These are phyloP conservation scores for Peromyscus attwateri DNA, from an alignment of 2,797 vertebrate genomes.

Conservation along the genomic window DNA sequence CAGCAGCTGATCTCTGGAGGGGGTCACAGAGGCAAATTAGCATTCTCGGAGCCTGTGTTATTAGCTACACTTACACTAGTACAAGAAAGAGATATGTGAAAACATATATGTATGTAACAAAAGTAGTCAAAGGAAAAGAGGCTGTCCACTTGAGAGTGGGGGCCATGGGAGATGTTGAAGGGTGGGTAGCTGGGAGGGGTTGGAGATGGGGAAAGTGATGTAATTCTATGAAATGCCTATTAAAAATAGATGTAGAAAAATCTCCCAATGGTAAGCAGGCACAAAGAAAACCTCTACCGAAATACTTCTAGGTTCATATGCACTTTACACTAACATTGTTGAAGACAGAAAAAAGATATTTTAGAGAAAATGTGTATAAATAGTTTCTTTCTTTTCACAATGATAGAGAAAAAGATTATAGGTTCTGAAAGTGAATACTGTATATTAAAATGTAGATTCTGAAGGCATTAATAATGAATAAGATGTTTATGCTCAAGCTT, in stretches of 20 bases:
- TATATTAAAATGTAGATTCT: conserved; percentile 2
- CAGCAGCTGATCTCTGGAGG: conserved; percentile 69
- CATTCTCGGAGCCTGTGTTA: background rate
- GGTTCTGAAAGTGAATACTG: background rate
- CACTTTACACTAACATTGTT: background rate
- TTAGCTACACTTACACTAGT: conserved; percentile 22
- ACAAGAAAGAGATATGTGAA: conserved; percentile 19
- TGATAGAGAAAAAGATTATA: background rate
- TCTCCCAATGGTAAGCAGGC: background rate
- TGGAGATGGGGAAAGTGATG: background rate
- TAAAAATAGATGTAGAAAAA: background rate
- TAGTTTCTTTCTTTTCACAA: background rate
- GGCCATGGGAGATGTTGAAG: background rate
- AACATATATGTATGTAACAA: background rate
- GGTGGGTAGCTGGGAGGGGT: background rate
- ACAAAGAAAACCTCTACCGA: background rate
- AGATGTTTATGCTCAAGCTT: background rate
- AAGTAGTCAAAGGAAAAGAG: background rate
- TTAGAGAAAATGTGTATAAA: background rate
- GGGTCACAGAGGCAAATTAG: conserved; percentile 75
- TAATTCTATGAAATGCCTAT: background rate
- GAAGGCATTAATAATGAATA: background rate
- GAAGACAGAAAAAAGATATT: background rate
- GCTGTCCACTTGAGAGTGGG: background rate
- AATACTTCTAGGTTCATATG: background rate